Conservation (phyloP, 2,113 vertebrate genomes). For the Helogale parvula region DNA sequence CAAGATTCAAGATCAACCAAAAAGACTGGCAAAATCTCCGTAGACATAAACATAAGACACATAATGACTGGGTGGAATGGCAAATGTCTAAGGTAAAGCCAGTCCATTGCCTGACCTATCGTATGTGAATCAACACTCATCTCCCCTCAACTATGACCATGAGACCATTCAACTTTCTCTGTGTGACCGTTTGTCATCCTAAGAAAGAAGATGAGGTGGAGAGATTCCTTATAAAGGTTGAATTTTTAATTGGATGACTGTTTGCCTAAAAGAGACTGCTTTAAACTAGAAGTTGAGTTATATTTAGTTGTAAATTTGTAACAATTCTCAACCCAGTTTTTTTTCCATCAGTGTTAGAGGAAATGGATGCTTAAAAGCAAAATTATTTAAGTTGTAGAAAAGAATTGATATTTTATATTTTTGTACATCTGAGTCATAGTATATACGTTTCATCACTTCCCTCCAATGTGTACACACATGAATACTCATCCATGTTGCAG, state of each 20-base stretch:
- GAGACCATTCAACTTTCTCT: neutral
- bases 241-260: neutral
- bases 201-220: neutral
- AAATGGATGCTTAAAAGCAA: neutral
- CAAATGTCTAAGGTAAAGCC: neutral
- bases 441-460: neutral
- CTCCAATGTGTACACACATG: neutral
- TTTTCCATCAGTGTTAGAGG: neutral
- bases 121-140: neutral
- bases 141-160: neutral
- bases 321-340: neutral
- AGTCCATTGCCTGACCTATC: neutral
- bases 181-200: neutral
- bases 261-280: neutral
- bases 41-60: neutral
- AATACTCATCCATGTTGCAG: neutral
- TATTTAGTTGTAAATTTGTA: neutral
- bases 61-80: neutral
- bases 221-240: conserved; percentile 5
- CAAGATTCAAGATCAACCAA: neutral
- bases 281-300: neutral
- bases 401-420: neutral
- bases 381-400: neutral
- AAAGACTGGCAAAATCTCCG: neutral
- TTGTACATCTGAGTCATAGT: neutral